Evolutionary conservation across 2,113 vertebrate species (phyloP), one percentile per base, ranked within the genome.

Genomic region (Drymodes brunneopygia): DNA sequence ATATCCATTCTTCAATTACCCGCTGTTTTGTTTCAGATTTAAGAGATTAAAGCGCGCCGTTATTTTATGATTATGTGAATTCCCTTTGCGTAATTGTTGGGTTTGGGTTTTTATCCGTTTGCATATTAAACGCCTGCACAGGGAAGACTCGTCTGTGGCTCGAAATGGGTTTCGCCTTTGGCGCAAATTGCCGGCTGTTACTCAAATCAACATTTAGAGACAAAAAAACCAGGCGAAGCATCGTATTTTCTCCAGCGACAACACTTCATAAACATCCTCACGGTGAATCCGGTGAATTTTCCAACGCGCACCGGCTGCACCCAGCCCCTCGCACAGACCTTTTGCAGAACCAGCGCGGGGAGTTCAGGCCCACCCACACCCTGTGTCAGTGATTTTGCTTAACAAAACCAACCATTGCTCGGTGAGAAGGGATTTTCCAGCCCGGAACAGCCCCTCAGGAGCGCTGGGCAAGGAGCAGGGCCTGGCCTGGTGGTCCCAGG

Each of bases 271-370:
- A 81, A 42, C 5, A 5, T 10, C 53, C 40, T 48, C 7, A 5
- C 0, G 1, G 29, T 11, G 54, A 31, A 16, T 38, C 11, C 38
- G 38, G 38, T 38, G 38, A 38, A 38, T 38, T 38, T 67, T 2
- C 19, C 5, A 7, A 2, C 24, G 0, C 15, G 7, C 12, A 0
- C 1, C 10, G 11, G 17, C 8, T 9, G n/a, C 74, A 20, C 2
- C 25, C 69, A 27, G 53, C 62, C 12, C 12, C 16, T 19, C 0
- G 50, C 4, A 0, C 10, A 2, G 35, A 44, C 19, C 11, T 40
- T 10, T 2, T 9, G 29, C 31, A 50, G 27, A 57, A 13, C 17
- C 11, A 2, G 11, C 0, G 3, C 0, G 0, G 15, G 7, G 3
- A 8, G 28, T 4, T n/a, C 7, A 7, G 38, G 54, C 44, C 28